These are phyloP conservation scores for Dyspetes luteomarginatus DNA, from an alignment of 2,888 invertebrate species.

Conservation along the genomic window DNA sequence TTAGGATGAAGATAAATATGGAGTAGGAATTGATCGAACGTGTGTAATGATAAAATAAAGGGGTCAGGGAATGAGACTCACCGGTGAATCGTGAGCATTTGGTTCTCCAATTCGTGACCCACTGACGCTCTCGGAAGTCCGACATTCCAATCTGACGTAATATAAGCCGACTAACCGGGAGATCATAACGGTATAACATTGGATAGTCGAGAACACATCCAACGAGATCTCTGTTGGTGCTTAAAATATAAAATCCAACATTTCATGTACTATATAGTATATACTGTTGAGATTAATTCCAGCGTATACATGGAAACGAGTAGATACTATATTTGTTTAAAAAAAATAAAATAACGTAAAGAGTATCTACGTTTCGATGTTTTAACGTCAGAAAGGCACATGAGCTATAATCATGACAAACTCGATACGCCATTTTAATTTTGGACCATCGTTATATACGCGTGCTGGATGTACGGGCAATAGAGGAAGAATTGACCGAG, in stretches of 20 bases:
- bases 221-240: too few species aligned
- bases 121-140: slow-evolving; percentile 64
- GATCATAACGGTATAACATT: slow-evolving; percentile 61
- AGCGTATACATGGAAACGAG: too few species aligned
- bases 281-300: too few species aligned
- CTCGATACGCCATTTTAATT: too few species aligned
- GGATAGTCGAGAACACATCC: slow-evolving; percentile 48
- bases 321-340: too few species aligned
- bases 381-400: too few species aligned
- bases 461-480: slow-evolving; percentile 22
- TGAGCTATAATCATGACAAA: too few species aligned
- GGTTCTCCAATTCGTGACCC: slow-evolving; percentile 58
- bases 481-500: slow-evolving; percentile 12
- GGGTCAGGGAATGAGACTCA: slow-evolving; percentile 48
- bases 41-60: slow-evolving; percentile 46
- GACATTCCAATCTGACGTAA: slow-evolving; percentile 66
- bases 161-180: slow-evolving; percentile 58
- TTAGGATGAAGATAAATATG: slow-evolving; percentile 33
- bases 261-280: too few species aligned
- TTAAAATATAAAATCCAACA: too few species aligned
- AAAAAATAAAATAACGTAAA: too few species aligned
- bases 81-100: slow-evolving; percentile 54
- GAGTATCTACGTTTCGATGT: too few species aligned
- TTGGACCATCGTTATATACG: too few species aligned
- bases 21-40: slow-evolving; percentile 30